phyloP scores from a whole-genome alignment of 1,140 invertebrate genomes.

The Globodera ellingtonae region DNA sequence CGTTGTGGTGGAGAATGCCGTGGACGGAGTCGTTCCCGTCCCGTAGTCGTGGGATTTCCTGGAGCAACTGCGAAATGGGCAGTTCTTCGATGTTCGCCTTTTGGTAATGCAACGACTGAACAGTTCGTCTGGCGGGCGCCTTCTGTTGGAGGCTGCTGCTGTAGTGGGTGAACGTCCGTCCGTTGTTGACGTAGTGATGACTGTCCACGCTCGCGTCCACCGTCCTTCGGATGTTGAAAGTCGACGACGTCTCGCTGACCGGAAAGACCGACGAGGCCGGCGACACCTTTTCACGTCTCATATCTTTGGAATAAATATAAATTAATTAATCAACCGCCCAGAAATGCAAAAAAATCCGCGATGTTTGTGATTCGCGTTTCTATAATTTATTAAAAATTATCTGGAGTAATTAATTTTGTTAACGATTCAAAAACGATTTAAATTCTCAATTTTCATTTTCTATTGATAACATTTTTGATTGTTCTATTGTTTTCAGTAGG shows the following conservation, averaged over 20 bases:
- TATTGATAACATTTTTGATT: too few relatives aligned
- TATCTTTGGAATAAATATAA: not conserved
- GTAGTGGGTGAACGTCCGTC: not conserved
- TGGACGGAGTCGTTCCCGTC: constrained; percentile 9
- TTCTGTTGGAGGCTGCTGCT: constrained; percentile 2
- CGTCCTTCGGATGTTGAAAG: not conserved
- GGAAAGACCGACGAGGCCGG: not conserved
- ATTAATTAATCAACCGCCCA: not conserved
- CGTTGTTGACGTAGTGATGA: not conserved
- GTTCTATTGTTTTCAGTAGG: too few relatives aligned
- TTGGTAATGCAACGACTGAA: constrained; percentile 20
- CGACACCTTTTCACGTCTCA: not conserved
- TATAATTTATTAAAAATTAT: too few relatives aligned
- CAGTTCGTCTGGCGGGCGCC: not conserved
- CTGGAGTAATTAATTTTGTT: too few relatives aligned
- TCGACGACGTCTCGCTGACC: not conserved
- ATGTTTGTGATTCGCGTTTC: too few relatives aligned
- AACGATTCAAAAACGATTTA: too few relatives aligned
- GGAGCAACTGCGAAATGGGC: constrained; percentile 31
- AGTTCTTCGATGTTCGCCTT: constrained; percentile 35
- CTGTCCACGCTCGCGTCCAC: not conserved
- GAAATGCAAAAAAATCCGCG: not conserved
- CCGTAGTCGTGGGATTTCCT: constrained; percentile 15
- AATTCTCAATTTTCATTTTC: too few relatives aligned
- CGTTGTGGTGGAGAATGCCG: constrained; percentile 14